Evolutionary conservation across 2,888 invertebrate species (phyloP), one percentile per base, ranked within the genome.

Genomic region (Leucoma salicis): DNA sequence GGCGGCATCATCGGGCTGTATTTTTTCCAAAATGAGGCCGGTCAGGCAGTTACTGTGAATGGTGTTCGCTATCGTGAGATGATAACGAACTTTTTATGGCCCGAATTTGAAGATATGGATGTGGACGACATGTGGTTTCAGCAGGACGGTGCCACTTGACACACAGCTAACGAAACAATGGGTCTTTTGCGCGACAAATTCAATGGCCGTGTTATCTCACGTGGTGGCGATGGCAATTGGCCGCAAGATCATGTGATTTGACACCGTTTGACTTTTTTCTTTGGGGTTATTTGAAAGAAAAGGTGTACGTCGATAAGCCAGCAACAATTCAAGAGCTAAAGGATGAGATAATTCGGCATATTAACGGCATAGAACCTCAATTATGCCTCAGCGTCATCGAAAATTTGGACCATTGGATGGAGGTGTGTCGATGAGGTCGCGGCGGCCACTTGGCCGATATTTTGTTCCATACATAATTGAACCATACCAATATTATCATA

Each of bases 1-100:
- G 66, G 63, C 24, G 70, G 70, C 34, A 48, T 76, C 42, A 74
- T 77, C 40, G 69, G 68, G 12, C 75, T 73, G 29, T 37, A 21
- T 31, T 29, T 36, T 13, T 29, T 29, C 13, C 5, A 31, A 68
- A 57, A 46, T 69, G 21, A 21, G 5, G 21, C 2, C 2, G 21
- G 21, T 1, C 7, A 6, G 1, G 6, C 21, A 6, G 1, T 21
- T 3, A 4, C 21, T 1, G 21, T 21, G 1, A 3, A 21, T 21
- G 5, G 21, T 3, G 21, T 8, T 1, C 2, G 3, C 21, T 21
- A 21, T 5, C 21, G 21, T 5, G 8, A 1, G 7, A 21, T 21
- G 21, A 3, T 21, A 4, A 4, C 1, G 1, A 8, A 21, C 6
- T 21, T 3, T 21, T 21, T 16, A 4, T 16, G 16, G 31, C 18